Percentiles rank a stretch among this genome's conserved stretches.
These are phyloP conservation scores for Oplegnathus fasciatus DNA, from an alignment of 2,113 vertebrate species.

Conservation along the genomic window DNA sequence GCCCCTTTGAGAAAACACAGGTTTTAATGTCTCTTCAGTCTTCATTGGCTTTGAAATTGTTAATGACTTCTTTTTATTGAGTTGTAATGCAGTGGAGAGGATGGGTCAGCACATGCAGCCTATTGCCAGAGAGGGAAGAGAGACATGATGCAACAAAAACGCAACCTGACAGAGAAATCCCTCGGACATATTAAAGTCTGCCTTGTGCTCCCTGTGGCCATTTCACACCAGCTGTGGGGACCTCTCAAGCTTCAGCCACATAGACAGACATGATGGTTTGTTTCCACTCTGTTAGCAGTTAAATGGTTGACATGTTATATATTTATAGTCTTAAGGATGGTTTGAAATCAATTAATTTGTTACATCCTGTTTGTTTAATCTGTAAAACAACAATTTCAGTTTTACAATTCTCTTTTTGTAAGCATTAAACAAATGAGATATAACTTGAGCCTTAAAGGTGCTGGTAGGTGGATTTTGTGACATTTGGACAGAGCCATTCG, in stretches of 20 bases:
- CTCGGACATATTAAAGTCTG: conserved; percentile 58
- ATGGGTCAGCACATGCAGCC: conserved; percentile 45
- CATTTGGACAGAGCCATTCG: too few species aligned
- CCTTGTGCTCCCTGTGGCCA: conserved; percentile 56
- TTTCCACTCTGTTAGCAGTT: conserved; percentile 7
- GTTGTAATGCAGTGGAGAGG: conserved; percentile 21
- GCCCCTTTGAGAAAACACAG: conserved; percentile 9
- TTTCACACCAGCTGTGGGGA: conserved; percentile 44
- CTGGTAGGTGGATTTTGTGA: too few species aligned
- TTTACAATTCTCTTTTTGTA: too few species aligned
- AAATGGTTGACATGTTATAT: conserved; percentile 5
- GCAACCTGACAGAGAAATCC: conserved; percentile 71
- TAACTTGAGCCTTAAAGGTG: too few species aligned
- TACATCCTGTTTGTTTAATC: too few species aligned
- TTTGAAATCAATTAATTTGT: not conserved
- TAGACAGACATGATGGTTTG: conserved; percentile 5
- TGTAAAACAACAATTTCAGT: too few species aligned
- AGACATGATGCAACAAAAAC: conserved; percentile 76
- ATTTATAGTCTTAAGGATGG: not conserved
- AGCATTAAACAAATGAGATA: too few species aligned
- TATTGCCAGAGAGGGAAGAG: conserved; percentile 28
- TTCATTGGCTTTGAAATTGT: conserved; percentile 47
- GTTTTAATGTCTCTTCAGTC: conserved; percentile 16
- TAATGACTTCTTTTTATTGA: conserved; percentile 44
- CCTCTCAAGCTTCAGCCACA: conserved; percentile 8